A percentile compares a stretch with the other conserved stretches of the same genome.
These are phyloP conservation scores for Melinaea marsaeus DNA, from an alignment of 2,888 invertebrate genomes.

Conservation along the genomic window DNA sequence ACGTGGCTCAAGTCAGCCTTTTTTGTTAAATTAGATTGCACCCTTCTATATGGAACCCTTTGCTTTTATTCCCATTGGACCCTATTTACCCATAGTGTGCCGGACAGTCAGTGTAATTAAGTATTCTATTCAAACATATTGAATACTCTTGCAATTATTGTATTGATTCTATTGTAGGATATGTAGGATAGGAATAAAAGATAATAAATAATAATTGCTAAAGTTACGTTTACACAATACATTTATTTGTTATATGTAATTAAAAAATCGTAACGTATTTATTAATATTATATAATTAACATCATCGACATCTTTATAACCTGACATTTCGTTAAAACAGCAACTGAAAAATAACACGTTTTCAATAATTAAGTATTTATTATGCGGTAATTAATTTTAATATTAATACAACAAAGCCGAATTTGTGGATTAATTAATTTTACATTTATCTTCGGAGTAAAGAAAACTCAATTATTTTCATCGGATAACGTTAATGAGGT, in stretches of 20 bases:
- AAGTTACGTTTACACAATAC: too few species aligned
- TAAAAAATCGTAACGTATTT: too few species aligned
- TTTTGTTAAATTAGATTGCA: conserved; percentile 71
- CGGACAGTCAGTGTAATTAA: conserved; percentile 52
- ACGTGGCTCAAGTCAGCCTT: conserved; percentile 57
- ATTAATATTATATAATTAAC: too few species aligned
- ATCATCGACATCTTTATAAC: too few species aligned
- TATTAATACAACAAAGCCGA: neutral
- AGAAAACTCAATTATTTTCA: conserved; percentile 4
- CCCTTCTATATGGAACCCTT: conserved; percentile 55
- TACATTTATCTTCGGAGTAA: neutral
- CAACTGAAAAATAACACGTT: too few species aligned
- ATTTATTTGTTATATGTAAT: too few species aligned
- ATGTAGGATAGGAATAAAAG: neutral
- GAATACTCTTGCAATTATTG: neutral
- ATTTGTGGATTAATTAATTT: conserved; percentile 6
- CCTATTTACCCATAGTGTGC: conserved; percentile 45
- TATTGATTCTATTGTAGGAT: neutral
- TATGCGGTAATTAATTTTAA: conserved; percentile 5
- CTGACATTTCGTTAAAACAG: too few species aligned
- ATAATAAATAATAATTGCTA: too few species aligned
- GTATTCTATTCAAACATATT: conserved; percentile 41
- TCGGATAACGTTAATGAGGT: neutral
- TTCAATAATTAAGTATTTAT: conserved; percentile 5
- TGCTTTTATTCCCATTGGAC: conserved; percentile 45